A percentile compares a stretch with the other conserved stretches of the same genome.
Conservation (phyloP, 2,113 vertebrate genomes). For the Otolemur garnettii region DNA sequence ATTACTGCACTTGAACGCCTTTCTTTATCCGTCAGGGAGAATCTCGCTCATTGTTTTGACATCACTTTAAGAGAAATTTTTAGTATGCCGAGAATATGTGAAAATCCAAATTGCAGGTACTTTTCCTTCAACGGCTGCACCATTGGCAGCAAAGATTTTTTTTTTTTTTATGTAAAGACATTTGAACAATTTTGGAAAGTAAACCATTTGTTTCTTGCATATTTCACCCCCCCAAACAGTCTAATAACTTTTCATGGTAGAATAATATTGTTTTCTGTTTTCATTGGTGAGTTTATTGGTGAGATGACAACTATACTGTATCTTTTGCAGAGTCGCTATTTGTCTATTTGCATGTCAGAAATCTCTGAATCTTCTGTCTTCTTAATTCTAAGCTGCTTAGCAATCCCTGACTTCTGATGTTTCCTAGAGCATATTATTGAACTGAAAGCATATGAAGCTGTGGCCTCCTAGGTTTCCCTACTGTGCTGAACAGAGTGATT, state of each 20-base stretch:
- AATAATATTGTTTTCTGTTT: neutral
- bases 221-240: neutral
- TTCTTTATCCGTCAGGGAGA: neutral
- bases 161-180: neutral
- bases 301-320: neutral
- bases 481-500: neutral
- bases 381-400: neutral
- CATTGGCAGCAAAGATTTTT: neutral
- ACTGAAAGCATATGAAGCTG: neutral
- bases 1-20: neutral
- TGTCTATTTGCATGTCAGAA: neutral
- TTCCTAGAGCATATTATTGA: neutral
- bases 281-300: neutral
- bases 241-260: neutral
- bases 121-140: neutral
- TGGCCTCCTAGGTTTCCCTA: neutral
- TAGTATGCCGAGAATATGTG: neutral
- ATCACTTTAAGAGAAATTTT: slow-evolving; percentile 27
- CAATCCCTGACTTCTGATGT: neutral
- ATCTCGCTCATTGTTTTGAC: neutral
- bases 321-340: neutral
- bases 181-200: neutral
- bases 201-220: neutral
- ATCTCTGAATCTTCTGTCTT: neutral
- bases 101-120: neutral